phyloP scores from a whole-genome alignment of 2,888 invertebrate genomes.

The Pachliopta kotzebuea region DNA sequence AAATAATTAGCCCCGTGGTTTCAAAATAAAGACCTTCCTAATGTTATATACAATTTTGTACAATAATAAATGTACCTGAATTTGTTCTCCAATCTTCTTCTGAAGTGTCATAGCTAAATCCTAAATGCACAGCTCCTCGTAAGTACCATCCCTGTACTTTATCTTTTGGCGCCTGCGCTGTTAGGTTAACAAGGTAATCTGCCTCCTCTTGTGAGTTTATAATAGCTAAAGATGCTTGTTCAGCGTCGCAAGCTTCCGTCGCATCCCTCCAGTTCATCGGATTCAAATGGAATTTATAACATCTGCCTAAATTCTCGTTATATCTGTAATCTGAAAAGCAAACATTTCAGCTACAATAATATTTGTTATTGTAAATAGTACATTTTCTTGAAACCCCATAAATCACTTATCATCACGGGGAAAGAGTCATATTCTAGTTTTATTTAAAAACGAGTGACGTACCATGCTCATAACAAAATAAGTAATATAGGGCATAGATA shows the following conservation, averaged over 20 bases:
- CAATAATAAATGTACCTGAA: conserved; percentile 41
- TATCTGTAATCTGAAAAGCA: conserved; percentile 51
- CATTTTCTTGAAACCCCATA: no score
- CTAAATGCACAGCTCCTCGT: conserved; percentile 44
- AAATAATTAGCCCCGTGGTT: no score
- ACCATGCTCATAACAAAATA: not conserved
- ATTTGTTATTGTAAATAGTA: no score
- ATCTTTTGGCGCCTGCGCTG: conserved; percentile 43
- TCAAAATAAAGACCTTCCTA: no score
- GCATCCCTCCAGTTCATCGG: conserved; percentile 60
- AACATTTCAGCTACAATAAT: conserved; percentile 1
- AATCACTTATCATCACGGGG: no score
- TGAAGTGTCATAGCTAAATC: conserved; percentile 37
- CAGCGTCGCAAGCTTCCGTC: conserved; percentile 48
- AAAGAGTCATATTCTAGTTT: no score
- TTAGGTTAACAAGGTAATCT: conserved; percentile 44
- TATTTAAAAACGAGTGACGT: no score
- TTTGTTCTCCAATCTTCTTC: conserved; percentile 47
- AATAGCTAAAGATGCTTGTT: conserved; percentile 56
- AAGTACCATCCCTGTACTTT: conserved; percentile 40
- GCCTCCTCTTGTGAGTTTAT: conserved; percentile 53
- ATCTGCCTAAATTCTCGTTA: conserved; percentile 44
- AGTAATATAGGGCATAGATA: not conserved
- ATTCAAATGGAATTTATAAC: conserved; percentile 59
- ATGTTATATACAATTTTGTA: no score